Percentiles rank a stretch among this genome's conserved stretches.
phyloP scores from a whole-genome alignment of 2,113 vertebrate species.

The Pampusana beccarii region DNA sequence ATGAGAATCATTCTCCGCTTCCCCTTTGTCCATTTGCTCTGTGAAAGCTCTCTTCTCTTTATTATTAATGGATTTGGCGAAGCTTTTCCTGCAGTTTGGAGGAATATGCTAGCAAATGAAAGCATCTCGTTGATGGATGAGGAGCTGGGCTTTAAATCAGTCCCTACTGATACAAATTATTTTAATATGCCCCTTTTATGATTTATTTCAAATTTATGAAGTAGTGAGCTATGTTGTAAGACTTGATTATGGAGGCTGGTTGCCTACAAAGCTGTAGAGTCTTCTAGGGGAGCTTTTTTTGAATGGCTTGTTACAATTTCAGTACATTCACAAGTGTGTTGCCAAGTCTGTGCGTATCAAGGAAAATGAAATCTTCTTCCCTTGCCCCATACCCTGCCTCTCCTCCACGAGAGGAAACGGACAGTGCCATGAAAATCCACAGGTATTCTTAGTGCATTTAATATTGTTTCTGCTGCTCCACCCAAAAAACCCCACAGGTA shows the following conservation, averaged over 20 bases:
- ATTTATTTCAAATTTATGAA: constrained; percentile 61
- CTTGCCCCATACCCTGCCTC: background rate
- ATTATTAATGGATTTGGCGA: constrained; percentile 41
- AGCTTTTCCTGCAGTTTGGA: constrained; percentile 38
- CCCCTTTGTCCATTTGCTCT: background rate
- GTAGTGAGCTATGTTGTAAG: constrained; percentile 1
- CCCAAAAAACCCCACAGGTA: background rate
- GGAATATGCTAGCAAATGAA: background rate
- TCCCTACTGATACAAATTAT: constrained; percentile 64
- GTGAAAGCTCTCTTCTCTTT: background rate
- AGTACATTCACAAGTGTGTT: background rate
- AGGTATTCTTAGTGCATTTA: background rate
- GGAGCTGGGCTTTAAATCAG: constrained; percentile 62
- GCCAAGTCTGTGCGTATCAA: background rate
- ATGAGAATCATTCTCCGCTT: background rate
- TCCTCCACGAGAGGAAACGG: background rate
- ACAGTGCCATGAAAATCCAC: background rate
- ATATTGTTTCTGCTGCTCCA: background rate
- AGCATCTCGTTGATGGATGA: constrained; percentile 56
- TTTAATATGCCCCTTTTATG: constrained; percentile 55
- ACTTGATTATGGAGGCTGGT: background rate
- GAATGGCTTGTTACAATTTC: background rate
- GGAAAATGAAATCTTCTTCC: constrained; percentile 2
- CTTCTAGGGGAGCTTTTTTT: background rate
- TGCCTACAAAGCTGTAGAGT: constrained; percentile 2